Evolutionary conservation across 2,888 invertebrate genomes (phyloP), one percentile per base, ranked within the genome.

Genomic region (Nasonia oneida): DNA sequence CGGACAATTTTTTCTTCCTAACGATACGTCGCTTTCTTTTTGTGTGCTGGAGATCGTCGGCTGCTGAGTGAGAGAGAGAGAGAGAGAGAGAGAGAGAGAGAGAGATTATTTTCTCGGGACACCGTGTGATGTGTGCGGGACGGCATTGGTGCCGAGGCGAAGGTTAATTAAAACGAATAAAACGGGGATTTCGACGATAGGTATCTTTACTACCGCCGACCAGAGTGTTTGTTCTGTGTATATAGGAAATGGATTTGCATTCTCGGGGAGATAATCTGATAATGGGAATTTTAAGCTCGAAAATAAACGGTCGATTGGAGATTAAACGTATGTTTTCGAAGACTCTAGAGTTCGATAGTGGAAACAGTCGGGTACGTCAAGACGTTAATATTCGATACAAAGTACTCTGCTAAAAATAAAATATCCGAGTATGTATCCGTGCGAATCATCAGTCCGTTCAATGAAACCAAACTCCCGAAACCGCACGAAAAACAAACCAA

Each of bases 61-160:
- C 47, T 47, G 47, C 12, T 1, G 29, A 50, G 29, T 14, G 42
- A 23, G 23, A 23, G 23, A 23, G 23, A 23, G 23, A 23, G 23
- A 23, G 23, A 23, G 23, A 23, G 23, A 23, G 23, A 23, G 23
- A 23, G 23, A 6, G 47, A 53, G 18, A 53, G 15, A 53, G 57
- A 57, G 57, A 57, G 57, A 57, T 61, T 61, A 61, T 61, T 18
- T 61, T n/a, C 57, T n/a, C 23, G 57, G 57, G 57, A 61, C 57
- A 61, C 57, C 2, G 4, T 15, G 10, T 5, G 61, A 2, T 10
- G 61, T 23, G 12, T 8, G 61, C 23, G 23, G 23, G 33, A 33
- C 15, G 67, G 29, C 67, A 67, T 33, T 67, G 67, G 12, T n/a
- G 23, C 23, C 14, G 67, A 67, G 67, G 23, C 33, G 67, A 67